Base-by-base conservation (phyloP, 2,888 invertebrate species). In the Flexamia atlantica region DNA sequence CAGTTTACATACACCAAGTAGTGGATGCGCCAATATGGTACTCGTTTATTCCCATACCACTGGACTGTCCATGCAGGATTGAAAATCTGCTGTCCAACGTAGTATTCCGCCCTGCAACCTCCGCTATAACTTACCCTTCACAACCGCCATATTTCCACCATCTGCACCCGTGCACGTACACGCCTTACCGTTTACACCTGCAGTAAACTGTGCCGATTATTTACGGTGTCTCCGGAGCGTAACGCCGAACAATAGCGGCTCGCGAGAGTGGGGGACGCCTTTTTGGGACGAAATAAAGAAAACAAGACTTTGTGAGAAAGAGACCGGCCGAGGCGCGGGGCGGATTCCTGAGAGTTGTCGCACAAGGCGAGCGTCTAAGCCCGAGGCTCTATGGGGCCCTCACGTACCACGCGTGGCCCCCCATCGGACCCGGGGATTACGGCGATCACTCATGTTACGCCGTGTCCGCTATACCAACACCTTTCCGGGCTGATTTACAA, bases 271-370 rank as follows among this genome's bases (percentile, higher is more conserved):
- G 76, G 30, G 57, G 76, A 76, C 23, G 17, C 76, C 76, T 76
- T 76, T 76, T 76, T 76, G 5, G 76, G 76, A 76, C 28, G 50
- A 76, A 76, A 76, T 76, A 76, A 76, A 76, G 76, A 46, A 76
- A 76, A 76, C 76, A 76, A 46, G 76, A 76, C 46, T 28, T 25
- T 46, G 42, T 76, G 76, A 46, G 76, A 76, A 46, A 72, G 20
- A 72, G 46, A 2, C 1, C n/a, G 76, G 72, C 30, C 32, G 40
- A 28, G 76, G 17, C 1, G 28, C 46, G 46, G 32, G 50, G 25
- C 46, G 76, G 42, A 76, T 76, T 70, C 70, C 70, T 40, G 23
- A 9, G 70, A 7, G 20, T 40, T 70, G 70, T 70, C 70, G 7
- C 36, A 40, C 32, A 32, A 70, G 70, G 40, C 30, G 9, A 4